Base-by-base conservation (phyloP, 2,888 invertebrate species). In the Toxonevra muliebris region DNA sequence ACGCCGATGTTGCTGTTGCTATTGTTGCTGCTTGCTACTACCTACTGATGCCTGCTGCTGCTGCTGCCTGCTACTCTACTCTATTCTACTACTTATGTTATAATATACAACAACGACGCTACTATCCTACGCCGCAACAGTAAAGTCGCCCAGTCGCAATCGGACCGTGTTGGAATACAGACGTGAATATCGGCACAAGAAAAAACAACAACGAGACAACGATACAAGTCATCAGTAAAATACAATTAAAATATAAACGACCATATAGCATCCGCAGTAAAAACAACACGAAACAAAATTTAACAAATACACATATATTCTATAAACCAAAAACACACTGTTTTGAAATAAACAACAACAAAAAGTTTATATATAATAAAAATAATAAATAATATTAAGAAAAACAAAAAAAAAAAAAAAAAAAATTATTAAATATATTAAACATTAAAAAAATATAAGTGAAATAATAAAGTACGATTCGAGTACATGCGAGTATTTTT, bases 151-250 rank as follows among this genome's bases (percentile, higher is more conserved):
- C 84, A 85, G 85, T 85, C 80, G 77, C 77, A 80, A 81, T 78
- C 81, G 80, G 77, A 80, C 77, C 82, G 84, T 81, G 81, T 78
- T 82, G 79, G 80, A 76, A 82, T 83, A 79, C 80, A 83, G 84
- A 84, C 84, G 84, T 82, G 75, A 75, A 77, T 71, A 61, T 50
- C 67, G 30, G 30, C 30, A 30, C 30, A 30, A 30, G 30, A 30
- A 30, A 30, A 30, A 30, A 30, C 57, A 52, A 61, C 72, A 70
- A 42, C 65, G 20, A 57, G 19, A 58, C 40, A 62, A 43, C 59
- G 45, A 48, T 17, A n/a, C 12, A 48, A 48, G 48, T n/a, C 48
- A 48, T 48, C 48, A 15, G 48, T 48, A 48, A 48, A n/a, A n/a
- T 48, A 15, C 12, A 48, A 48, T 48, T 3, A 15, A 48, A 30